Base-by-base conservation (phyloP, 2,888 invertebrate genomes). In the Belgica antarctica region DNA sequence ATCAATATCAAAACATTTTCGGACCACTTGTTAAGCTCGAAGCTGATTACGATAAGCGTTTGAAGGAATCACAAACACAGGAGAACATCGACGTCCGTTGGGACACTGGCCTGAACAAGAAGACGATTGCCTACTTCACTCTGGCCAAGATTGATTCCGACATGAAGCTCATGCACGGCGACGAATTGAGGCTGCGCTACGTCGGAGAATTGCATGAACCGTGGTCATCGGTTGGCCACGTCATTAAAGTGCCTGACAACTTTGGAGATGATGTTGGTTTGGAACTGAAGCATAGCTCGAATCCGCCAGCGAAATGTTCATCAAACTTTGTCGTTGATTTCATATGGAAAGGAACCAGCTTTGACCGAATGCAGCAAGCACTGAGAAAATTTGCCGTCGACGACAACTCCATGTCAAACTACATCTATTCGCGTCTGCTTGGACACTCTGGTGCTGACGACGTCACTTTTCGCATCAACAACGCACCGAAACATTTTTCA, bases 141-240 rank as follows among this genome's bases (percentile, higher is more conserved):
- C 83, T 99, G 68, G 95, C 97, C 1, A 97, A 97, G 82, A 96
- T 97, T 1, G 95, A 97, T 77, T 96, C 96, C 71, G 98, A 97
- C 76, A 96, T 98, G 94, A 95, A 96, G 78, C 81, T 99, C 69
- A 98, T 99, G 97, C 97, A 97, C 77, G 99, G 99, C 5, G 99
- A 99, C 82, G 99, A 99, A 78, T 80, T 99, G 70, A 84, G 95
- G 75, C 82, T 99, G 74, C 89, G 96, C 76, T 96, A 94, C 76
- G 87, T 94, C 0, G 96, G 96, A 0, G 96, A 96, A 77, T 80
- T 93, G 76, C 93, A 94, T 78, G 95, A 94, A 77, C 86, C 92
- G 0, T 99, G 99, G 99, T 90, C 90, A n/a, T 96, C 96, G 31
- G 92, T 96, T 10, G 99, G 99, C 0, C 97, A 98, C 78, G 97